Evolutionary conservation across 2,797 vertebrate genomes (phyloP), one percentile per base, ranked within the genome.

Genomic region (Prionace glauca): DNA sequence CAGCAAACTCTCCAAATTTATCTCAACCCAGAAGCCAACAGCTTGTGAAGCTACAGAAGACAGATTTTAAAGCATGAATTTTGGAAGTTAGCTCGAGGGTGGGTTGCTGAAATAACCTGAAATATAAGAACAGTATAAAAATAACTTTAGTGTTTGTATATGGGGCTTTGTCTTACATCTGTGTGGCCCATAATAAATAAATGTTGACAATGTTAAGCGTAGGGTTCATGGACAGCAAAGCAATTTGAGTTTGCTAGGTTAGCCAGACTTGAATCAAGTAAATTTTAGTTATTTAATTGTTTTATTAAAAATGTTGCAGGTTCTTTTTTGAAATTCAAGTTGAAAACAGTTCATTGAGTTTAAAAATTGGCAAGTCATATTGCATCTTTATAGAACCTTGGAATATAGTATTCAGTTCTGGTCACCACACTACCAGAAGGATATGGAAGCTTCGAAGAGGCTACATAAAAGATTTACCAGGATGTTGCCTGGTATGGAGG

Each of bases 241-340:
- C 22, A 32, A 32, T 74, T 32, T 74, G 24, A 56, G 96, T 95
- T 96, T 95, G 26, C 81, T 71, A 62, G 96, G 32, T 18, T 84
- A 93, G 96, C 97, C 96, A 96, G 96, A 96, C 96, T 96, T 67
- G 95, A 96, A 96, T 96, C 97, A 97, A 97, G 96, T 86, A 96
- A 88, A 96, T 97, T 96, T 20, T 96, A 96, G 96, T 60, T 91
- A 96, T 96, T 96, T 96, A 96, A 97, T 96, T 96, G 96, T 96
- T 96, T 77, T 11, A 60, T 88, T 60, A 88, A 88, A 88, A 10
- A 29, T 50, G 84, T 16, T 29, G 29, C 50, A 29, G 50, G 24
- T 22, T 60, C 12, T 88, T 88, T 74, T 11, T 60, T 88, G 86
- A 88, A 56, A 50, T 24, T 56, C 56, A 24, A 10, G 12, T 26